These are phyloP conservation scores for Cephus pulcher DNA, from an alignment of 2,888 invertebrate species.

Conservation along the genomic window DNA sequence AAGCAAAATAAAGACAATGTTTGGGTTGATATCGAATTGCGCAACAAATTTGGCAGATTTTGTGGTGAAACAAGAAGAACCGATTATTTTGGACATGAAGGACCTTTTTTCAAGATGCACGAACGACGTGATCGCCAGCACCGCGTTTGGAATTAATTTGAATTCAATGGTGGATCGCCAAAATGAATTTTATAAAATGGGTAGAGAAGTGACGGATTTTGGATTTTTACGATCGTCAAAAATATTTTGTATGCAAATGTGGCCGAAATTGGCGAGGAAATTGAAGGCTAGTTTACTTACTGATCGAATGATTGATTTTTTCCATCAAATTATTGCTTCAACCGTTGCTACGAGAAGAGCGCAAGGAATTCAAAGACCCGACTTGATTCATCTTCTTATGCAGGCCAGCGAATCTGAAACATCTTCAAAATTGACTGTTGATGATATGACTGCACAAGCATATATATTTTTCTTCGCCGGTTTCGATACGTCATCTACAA, in stretches of 20 bases:
- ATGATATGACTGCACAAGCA: constrained; percentile 68
- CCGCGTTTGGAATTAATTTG: constrained; percentile 50
- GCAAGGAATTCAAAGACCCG: constrained; percentile 41
- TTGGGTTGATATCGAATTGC: constrained; percentile 65
- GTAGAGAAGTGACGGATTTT: constrained; percentile 29
- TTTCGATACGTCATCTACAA: constrained; percentile 50
- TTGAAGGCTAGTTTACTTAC: constrained; percentile 28
- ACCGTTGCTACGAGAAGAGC: constrained; percentile 41
- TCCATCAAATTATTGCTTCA: constrained; percentile 31
- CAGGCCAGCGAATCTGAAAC: constrained; percentile 33
- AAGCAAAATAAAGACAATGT: constrained; percentile 71
- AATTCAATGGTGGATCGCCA: constrained; percentile 50
- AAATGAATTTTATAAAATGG: constrained; percentile 52
- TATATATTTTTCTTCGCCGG: constrained; percentile 59
- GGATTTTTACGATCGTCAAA: constrained; percentile 19
- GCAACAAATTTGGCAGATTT: constrained; percentile 42
- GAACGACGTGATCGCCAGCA: constrained; percentile 51
- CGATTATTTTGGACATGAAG: constrained; percentile 48
- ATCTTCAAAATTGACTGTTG: constrained; percentile 35
- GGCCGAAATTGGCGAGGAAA: constrained; percentile 36
- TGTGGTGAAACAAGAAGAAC: constrained; percentile 15
- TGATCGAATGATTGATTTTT: constrained; percentile 28
- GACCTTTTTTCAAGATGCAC: constrained; percentile 46
- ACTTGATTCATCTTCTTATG: constrained; percentile 56
- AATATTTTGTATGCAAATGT: constrained; percentile 28